Evolutionary conservation across 2,888 invertebrate genomes (phyloP), one percentile per base, ranked within the genome.

Genomic region (Norana najaformis): DNA sequence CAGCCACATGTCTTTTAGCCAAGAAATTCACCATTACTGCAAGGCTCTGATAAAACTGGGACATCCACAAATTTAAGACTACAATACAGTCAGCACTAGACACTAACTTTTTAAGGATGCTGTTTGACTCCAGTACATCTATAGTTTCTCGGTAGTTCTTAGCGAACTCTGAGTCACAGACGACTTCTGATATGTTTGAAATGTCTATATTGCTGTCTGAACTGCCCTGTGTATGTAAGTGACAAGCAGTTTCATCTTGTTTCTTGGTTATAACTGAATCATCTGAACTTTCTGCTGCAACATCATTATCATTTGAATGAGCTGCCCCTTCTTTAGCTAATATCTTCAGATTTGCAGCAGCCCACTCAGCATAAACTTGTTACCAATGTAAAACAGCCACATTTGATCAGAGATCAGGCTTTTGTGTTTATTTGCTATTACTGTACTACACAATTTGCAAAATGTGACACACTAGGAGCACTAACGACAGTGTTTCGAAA

Each of bases 71-170:
- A n/a, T n/a, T n/a, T n/a, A n/a, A n/a, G n/a, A n/a, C n/a, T n/a
- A n/a, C n/a, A n/a, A n/a, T n/a, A n/a, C n/a, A 69, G 8, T 8
- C n/a, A 69, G 69, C 30, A n/a, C 30, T 8, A 69, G 69, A 69
- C 69, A 69, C 93, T 92, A 92, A 95, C 94, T 93, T 94, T 91
- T 93, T 93, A 36, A 94, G 92, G 41, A 94, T 94, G 90, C 94
- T 95, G 93, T 96, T 96, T 91, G 95, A 95, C 93, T 98, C 98
- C 88, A 96, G 96, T 38, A 98, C 95, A 93, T 97, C 97, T 20
- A 97, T 96, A 95, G 98, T 98, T 93, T 96, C 97, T 91, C 97
- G 96, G 93, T n/a, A n/a, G n/a, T n/a, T n/a, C 97, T 97, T 88
- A 98, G 96, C 94, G 83, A 90, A 90, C 30, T 91, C 91, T 96